phyloP scores from a whole-genome alignment of 2,113 vertebrate genomes.

The Brachionichthys hirsutus region DNA sequence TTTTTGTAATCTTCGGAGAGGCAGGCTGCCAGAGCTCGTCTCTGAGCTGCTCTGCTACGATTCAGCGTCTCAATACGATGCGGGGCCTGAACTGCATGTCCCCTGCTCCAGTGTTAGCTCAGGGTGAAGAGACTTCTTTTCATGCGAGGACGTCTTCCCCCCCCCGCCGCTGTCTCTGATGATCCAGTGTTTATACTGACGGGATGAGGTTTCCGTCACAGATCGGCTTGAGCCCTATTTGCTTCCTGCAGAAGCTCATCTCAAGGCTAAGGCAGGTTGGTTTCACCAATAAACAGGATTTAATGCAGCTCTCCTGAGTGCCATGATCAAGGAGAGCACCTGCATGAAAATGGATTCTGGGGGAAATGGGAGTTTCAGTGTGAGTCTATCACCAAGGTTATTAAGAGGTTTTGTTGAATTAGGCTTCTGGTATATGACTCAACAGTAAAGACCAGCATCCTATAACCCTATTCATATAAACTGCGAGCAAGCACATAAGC shows the following conservation, averaged over 20 bases:
- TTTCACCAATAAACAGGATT: slow-evolving; percentile 69
- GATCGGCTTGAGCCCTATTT: slow-evolving; percentile 32
- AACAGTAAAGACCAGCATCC: slow-evolving; percentile 40
- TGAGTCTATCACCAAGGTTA: slow-evolving; percentile 54
- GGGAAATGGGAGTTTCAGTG: slow-evolving; percentile 43
- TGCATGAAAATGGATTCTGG: slow-evolving; percentile 48
- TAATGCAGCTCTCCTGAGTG: slow-evolving; percentile 45
- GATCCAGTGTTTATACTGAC: slow-evolving; percentile 51
- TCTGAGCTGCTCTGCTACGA: slow-evolving; percentile 46
- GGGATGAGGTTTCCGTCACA: slow-evolving; percentile 54
- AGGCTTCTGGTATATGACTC: slow-evolving; percentile 34
- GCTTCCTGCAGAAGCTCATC: slow-evolving; percentile 50
- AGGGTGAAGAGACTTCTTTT: slow-evolving; percentile 22
- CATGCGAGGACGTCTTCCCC: slow-evolving; percentile 17
- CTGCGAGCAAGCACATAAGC: slow-evolving; percentile 4
- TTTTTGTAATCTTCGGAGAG: slow-evolving; percentile 58
- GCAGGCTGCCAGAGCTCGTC: slow-evolving; percentile 36
- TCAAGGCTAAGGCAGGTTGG: slow-evolving; percentile 51
- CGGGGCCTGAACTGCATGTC: slow-evolving; percentile 12
- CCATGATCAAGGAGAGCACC: slow-evolving; percentile 43
- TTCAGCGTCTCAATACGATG: slow-evolving; percentile 52
- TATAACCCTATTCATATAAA: slow-evolving; percentile 1
- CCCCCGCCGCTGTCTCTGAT: slow-evolving; percentile 20
- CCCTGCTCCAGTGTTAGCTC: slow-evolving; percentile 19
- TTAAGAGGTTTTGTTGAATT: slow-evolving; percentile 64